Evolutionary conservation across 2,113 vertebrate genomes (phyloP).

Genomic region (Bothrops jararaca): DNA sequence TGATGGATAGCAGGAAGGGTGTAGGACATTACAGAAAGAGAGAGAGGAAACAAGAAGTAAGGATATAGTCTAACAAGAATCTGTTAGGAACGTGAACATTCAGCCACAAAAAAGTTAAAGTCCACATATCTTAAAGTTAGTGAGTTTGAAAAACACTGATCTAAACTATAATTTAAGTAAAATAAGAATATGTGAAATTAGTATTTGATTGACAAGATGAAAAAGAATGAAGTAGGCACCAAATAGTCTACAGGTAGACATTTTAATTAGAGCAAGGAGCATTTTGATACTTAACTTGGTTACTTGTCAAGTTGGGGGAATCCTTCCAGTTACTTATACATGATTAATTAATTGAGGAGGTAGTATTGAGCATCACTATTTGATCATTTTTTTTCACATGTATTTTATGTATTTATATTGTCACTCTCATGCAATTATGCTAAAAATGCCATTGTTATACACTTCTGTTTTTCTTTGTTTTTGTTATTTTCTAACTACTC

Average conservation of each 20-base stretch:
- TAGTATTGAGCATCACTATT: neutral
- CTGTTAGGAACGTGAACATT: neutral
- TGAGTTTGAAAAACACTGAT: neutral
- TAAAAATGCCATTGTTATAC: neutral
- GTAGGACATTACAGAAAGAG: no score
- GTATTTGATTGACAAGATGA: neutral
- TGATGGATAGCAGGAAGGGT: neutral
- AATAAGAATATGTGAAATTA: neutral
- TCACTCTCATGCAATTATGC: neutral
- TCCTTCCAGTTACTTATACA: neutral
- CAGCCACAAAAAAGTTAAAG: neutral
- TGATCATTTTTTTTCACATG: neutral
- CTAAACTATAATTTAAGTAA: neutral
- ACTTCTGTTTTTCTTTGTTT: neutral
- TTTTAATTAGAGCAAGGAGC: neutral
- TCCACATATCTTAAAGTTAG: neutral
- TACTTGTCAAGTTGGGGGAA: neutral
- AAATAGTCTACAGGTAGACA: neutral
- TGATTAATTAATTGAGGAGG: neutral
- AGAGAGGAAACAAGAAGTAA: neutral
- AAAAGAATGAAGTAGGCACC: neutral
- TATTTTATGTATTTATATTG: neutral
- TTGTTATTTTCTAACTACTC: neutral
- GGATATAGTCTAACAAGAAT: neutral
- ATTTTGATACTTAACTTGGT: neutral